Evolutionary conservation across 2,797 vertebrate genomes (phyloP).

Genomic region (Sebastiscus tertius): DNA sequence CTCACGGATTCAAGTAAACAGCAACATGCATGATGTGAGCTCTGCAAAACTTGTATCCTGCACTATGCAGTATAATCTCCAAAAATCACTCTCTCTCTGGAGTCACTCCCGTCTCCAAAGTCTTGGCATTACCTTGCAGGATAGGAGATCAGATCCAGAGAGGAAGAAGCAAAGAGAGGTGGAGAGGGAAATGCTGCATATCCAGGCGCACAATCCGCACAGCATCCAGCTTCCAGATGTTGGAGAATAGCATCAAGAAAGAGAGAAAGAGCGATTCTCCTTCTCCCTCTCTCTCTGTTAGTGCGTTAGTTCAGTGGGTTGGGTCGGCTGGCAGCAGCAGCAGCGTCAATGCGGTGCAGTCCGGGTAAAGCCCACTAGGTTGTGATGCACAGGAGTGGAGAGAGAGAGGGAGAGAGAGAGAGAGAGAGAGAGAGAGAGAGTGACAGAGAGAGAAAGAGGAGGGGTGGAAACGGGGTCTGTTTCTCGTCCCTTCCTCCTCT

Average conservation of each 20-base stretch:
- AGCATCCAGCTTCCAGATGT: constrained; percentile 22
- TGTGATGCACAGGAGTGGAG: constrained; percentile 58
- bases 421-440: constrained; percentile 43
- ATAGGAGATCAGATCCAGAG: constrained; percentile 27
- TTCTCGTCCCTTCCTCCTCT: constrained; percentile 49
- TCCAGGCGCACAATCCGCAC: constrained; percentile 4
- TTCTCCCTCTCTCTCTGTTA: background rate
- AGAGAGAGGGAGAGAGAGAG: constrained; percentile 54
- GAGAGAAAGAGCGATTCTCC: background rate
- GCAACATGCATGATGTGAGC: constrained; percentile 24
- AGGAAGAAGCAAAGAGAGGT: background rate
- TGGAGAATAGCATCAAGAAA: background rate
- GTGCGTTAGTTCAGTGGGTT: constrained; percentile 61
- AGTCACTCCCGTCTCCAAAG: constrained; percentile 49
- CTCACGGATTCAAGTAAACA: background rate
- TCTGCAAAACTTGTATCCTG: constrained; percentile 61
- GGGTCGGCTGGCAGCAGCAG: constrained; percentile 58
- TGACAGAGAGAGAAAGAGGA: constrained; percentile 33
- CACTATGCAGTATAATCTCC: constrained; percentile 8
- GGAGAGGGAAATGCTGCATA: constrained; percentile 45
- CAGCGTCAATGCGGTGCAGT: constrained; percentile 75
- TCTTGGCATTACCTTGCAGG: constrained; percentile 44
- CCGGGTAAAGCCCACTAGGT: constrained; percentile 57
- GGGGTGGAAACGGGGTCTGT: constrained; percentile 30
- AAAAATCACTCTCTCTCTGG: background rate